Percentiles rank a stretch among this genome's conserved stretches.
Conservation (phyloP, 2,888 invertebrate species). For the Eupelmus urozonus region DNA sequence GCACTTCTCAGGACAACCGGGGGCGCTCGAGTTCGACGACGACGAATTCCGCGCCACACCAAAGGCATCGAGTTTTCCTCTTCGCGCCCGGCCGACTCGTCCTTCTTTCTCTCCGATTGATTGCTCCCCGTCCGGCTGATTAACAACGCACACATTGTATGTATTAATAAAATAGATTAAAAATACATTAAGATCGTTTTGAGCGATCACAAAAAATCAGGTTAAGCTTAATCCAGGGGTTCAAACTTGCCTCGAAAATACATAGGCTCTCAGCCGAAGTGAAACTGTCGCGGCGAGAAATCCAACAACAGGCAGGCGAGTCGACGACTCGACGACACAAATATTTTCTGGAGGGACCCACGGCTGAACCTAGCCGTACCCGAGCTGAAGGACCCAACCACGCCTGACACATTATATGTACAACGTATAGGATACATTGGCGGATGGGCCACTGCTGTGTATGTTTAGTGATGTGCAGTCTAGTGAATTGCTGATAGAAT, state of each 20-base stretch:
- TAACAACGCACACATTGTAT: slow-evolving; percentile 20
- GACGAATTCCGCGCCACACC: slow-evolving; percentile 10
- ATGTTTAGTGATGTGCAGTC: too few species aligned
- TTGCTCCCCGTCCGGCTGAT: slow-evolving; percentile 33
- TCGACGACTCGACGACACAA: too few species aligned
- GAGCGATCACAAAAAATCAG: not conserved
- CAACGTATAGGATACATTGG: too few species aligned
- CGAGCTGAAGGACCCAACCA: too few species aligned
- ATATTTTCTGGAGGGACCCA: too few species aligned
- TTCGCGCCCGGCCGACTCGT: not conserved
- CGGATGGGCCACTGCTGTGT: too few species aligned
- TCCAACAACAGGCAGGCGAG: not conserved
- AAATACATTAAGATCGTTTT: too few species aligned
- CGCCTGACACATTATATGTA: too few species aligned
- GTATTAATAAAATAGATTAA: too few species aligned
- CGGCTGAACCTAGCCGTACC: too few species aligned
- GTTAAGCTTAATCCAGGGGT: too few species aligned
- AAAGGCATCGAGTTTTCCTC: slow-evolving; percentile 20
- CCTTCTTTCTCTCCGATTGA: slow-evolving; percentile 29
- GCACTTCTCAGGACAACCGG: slow-evolving; percentile 24
- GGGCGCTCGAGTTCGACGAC: not conserved
- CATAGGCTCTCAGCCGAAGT: not conserved
- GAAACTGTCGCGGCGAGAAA: slow-evolving; percentile 8
- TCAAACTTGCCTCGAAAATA: not conserved
- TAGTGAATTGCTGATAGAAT: too few species aligned